Conservation (phyloP, 2,113 vertebrate genomes). For the Neogale vison region DNA sequence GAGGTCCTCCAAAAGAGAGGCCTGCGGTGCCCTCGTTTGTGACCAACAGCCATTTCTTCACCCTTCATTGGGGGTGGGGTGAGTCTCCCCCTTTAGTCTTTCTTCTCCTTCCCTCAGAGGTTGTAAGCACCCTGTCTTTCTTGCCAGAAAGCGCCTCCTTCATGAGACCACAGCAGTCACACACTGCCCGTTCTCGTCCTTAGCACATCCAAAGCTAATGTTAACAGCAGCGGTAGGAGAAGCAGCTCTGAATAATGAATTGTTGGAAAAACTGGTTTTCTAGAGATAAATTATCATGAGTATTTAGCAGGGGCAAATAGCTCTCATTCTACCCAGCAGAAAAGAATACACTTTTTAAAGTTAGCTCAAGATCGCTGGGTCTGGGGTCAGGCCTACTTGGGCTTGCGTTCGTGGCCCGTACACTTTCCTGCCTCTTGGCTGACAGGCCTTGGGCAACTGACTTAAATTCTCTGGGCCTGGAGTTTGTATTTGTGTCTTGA, state of each 20-base stretch:
- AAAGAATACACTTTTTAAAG: not conserved
- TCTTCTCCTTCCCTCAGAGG: not conserved
- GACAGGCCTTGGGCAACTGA: not conserved
- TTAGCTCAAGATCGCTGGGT: not conserved
- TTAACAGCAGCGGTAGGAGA: not conserved
- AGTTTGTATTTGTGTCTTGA: not conserved
- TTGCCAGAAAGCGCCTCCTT: not conserved
- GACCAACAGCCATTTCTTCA: not conserved
- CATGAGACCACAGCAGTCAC: not conserved
- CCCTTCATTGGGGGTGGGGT: not conserved
- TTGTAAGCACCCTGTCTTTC: not conserved
- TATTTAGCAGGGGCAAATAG: not conserved
- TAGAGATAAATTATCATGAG: not conserved
- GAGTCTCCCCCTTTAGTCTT: not conserved
- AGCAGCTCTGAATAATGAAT: not conserved
- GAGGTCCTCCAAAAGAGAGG: not conserved
- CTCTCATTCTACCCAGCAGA: not conserved
- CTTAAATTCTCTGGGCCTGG: not conserved
- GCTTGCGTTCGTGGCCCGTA: not conserved
- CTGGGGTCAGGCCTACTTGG: not conserved
- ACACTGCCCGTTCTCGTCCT: not conserved
- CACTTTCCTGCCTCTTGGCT: not conserved
- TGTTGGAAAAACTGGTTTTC: not conserved
- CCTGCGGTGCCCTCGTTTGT: not conserved
- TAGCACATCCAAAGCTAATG: not conserved